These are phyloP conservation scores for Limnephilus rhombicus DNA, from an alignment of 2,888 invertebrate genomes.

Conservation along the genomic window DNA sequence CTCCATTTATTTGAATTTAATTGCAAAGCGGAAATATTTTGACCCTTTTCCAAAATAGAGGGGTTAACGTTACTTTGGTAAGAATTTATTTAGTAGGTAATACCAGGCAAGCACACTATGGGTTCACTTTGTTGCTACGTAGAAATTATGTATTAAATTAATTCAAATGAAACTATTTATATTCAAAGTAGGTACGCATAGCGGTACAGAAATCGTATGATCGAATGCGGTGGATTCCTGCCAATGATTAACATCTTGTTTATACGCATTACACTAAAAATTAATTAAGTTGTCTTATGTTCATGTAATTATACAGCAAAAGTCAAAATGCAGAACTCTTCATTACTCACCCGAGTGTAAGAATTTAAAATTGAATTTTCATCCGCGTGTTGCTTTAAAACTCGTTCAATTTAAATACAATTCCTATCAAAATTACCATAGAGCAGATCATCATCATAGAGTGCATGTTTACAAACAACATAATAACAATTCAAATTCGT, in stretches of 20 bases:
- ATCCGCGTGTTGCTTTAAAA: neutral
- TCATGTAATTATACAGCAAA: slow-evolving; percentile 22
- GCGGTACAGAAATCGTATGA: neutral
- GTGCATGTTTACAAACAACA: slow-evolving; percentile 22
- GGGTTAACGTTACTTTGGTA: neutral
- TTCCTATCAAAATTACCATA: slow-evolving; percentile 27
- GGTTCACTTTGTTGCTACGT: neutral
- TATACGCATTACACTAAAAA: slow-evolving; percentile 8
- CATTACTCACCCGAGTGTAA: neutral
- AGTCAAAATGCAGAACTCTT: slow-evolving; percentile 36
- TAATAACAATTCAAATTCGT: slow-evolving; percentile 24
- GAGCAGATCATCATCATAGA: neutral
- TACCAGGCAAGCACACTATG: too few relatives aligned
- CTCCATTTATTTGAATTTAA: too few relatives aligned
- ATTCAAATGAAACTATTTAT: neutral
- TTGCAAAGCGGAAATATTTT: too few relatives aligned
- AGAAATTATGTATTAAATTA: neutral
- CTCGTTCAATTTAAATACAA: slow-evolving; percentile 32
- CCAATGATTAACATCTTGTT: slow-evolving; percentile 14
- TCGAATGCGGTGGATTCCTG: neutral
- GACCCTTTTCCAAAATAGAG: too few relatives aligned
- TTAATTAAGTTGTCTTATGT: slow-evolving; percentile 37
- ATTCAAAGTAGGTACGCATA: neutral
- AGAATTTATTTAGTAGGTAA: too few relatives aligned
- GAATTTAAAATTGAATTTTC: slow-evolving; percentile 4